Evolutionary conservation across 2,888 invertebrate genomes (phyloP), one percentile per base, ranked within the genome.

Genomic region (Limnephilus auricula): DNA sequence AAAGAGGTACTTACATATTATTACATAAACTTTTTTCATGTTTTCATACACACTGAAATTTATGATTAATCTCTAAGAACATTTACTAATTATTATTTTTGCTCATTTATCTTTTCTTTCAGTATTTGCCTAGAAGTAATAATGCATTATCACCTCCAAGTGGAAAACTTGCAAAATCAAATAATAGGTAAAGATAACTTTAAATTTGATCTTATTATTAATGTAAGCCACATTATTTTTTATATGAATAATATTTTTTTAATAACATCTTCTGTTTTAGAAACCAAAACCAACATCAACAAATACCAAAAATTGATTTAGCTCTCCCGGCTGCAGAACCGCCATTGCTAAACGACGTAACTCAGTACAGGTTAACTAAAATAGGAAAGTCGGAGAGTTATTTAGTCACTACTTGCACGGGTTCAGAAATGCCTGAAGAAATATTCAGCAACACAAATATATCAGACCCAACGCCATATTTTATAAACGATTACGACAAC

Each of bases 1-100:
- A 50, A 45, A 87, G 18, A 32, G 65, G 87, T 87, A 87, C 6
- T 5, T 86, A 86, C 15, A n/a, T 30, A n/a, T 83, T 25, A 31
- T 32, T 15, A 31, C 32, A 80, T 25, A 31, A 31, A 18, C 9
- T 13, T 25, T 13, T 45, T 45, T 13, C 13, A 13, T 45, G 45
- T 13, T 45, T 45, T 45, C 15, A 45, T 3, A 45, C 45, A 37
- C 37, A 40, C 40, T 45, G 40, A 45, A 1, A 45, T 45, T 45
- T 45, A 45, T 45, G 10, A 45, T 3, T 45, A 45, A 45, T 45
- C 45, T 15, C 45, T 45, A 3, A 13, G 15, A 45, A 45, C 45
- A 15, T 13, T 45, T 15, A 45, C 15, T 13, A 13, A 13, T 13
- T 45, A 45, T 80, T 80, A 15, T 65, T 65, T 25, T 65, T 65